Base-by-base conservation (phyloP, 2,797 vertebrate species). In the Tadarida brasiliensis region DNA sequence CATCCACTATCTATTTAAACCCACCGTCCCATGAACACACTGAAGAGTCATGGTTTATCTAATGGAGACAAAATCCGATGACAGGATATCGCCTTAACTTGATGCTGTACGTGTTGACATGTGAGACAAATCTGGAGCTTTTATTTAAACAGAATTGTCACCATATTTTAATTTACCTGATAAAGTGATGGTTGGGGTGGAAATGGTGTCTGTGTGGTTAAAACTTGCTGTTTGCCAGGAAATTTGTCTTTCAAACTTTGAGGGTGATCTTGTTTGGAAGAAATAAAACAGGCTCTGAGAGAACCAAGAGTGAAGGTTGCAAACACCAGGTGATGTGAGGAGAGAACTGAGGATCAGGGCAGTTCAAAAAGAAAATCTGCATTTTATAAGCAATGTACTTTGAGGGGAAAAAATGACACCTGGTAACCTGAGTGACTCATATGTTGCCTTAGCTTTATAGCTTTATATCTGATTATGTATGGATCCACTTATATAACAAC, bases 91-190 rank as follows among this genome's bases (percentile, higher is more conserved):
- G 33, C 65, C 90, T 39, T 81, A 91, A 89, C 91, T 67, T 2
- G 6, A 56, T 16, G 76, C 28, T 77, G 30, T 11, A 16, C 87
- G 90, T 96, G 94, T 97, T 97, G 89, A 96, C 89, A 96, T 90
- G 96, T 95, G 83, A 96, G 91, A 95, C 39, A 90, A 89, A 95
- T 87, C 56, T 59, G 96, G 78, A 91, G 51, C 81, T 96, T 91
- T 95, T 95, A 95, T 94, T 95, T 97, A 96, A 95, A 84, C 88
- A 91, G 49, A 93, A 94, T 95, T 91, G 91, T 95, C 93, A 93
- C 80, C 12, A 16, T 95, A 94, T 96, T 97, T 96, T 85, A 78
- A 85, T 87, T 89, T 59, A 92, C 89, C 65, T 39, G 56, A 93
- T 89, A 86, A 81, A 84, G 67, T 94, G 87, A 76, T 26, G 49